Evolutionary conservation across 2,888 invertebrate genomes (phyloP).

Genomic region (Macaria liturata): DNA sequence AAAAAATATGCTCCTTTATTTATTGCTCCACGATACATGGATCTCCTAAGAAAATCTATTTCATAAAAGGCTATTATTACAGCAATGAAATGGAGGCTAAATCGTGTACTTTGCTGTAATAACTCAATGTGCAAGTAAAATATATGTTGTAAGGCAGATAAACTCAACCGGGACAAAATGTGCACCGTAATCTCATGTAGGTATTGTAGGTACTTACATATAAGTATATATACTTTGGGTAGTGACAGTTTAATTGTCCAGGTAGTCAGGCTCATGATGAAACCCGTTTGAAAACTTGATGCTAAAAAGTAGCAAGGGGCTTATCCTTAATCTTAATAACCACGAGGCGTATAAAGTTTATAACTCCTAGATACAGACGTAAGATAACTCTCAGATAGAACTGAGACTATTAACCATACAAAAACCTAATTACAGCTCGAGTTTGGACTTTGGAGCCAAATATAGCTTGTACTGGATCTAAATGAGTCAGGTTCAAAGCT

Average conservation of each 20-base stretch:
- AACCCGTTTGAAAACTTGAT: constrained; percentile 11
- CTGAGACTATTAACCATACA: constrained; percentile 19
- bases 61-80: constrained; percentile 5
- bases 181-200: too few relatives aligned
- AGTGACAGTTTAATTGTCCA: too few relatives aligned
- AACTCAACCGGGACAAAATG: too few relatives aligned
- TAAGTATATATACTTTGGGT: too few relatives aligned
- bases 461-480: constrained; percentile 8
- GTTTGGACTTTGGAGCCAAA: constrained; percentile 16
- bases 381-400: constrained; percentile 18
- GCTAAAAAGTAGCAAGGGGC: constrained; percentile 5
- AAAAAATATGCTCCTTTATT: constrained; percentile 18
- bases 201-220: not conserved
- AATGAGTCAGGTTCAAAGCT: constrained; percentile 11
- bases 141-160: too few relatives aligned
- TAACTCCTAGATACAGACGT: constrained; percentile 14
- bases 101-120: not conserved
- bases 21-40: constrained; percentile 6
- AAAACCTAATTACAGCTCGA: constrained; percentile 27
- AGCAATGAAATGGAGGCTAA: not conserved
- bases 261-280: not conserved
- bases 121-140: too few relatives aligned
- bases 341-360: constrained; percentile 11
- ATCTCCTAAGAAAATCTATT: not conserved
- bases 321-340: constrained; percentile 22